Percentiles rank a stretch among this genome's conserved stretches.
Conservation (phyloP, 1,140 invertebrate genomes). For the Drosophila willistoni region DNA sequence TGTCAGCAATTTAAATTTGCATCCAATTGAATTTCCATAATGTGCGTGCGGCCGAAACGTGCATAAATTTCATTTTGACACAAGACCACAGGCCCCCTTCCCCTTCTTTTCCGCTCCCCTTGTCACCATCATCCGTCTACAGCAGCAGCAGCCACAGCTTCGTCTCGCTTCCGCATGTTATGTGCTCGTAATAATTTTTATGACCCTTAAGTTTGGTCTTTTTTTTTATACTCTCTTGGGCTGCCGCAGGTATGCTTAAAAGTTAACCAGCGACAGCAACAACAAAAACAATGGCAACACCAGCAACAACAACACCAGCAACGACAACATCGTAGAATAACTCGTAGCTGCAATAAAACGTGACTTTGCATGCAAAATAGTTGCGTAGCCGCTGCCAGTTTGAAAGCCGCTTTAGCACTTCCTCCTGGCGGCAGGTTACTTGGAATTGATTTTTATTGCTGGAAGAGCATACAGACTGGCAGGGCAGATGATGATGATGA, state of each 20-base stretch:
- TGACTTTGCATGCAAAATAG: constrained; percentile 81
- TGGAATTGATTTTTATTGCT: constrained; percentile 67
- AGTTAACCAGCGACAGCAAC: constrained; percentile 58
- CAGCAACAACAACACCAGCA: neutral
- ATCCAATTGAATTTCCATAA: constrained; percentile 77
- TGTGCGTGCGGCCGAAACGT: constrained; percentile 63
- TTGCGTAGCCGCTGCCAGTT: constrained; percentile 55
- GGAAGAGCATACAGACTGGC: constrained; percentile 15
- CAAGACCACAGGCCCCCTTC: constrained; percentile 26
- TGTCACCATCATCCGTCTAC: neutral
- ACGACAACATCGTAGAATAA: constrained; percentile 38
- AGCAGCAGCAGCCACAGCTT: constrained; percentile 9
- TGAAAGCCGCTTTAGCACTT: constrained; percentile 10
- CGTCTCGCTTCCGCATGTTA: constrained; percentile 51
- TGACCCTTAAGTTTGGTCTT: constrained; percentile 70
- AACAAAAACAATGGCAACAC: constrained; percentile 16
- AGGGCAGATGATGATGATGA: neutral
- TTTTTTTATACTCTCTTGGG: constrained; percentile 14
- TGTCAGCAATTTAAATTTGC: constrained; percentile 72
- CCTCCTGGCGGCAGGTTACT: constrained; percentile 53
- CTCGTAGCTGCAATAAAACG: constrained; percentile 76
- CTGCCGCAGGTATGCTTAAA: constrained; percentile 72
- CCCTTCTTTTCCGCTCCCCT: neutral
- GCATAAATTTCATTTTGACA: constrained; percentile 75
- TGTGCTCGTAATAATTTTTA: constrained; percentile 77